phyloP scores from a whole-genome alignment of 64 coral and sea anemone species.

The Pocillopora damicornis region DNA sequence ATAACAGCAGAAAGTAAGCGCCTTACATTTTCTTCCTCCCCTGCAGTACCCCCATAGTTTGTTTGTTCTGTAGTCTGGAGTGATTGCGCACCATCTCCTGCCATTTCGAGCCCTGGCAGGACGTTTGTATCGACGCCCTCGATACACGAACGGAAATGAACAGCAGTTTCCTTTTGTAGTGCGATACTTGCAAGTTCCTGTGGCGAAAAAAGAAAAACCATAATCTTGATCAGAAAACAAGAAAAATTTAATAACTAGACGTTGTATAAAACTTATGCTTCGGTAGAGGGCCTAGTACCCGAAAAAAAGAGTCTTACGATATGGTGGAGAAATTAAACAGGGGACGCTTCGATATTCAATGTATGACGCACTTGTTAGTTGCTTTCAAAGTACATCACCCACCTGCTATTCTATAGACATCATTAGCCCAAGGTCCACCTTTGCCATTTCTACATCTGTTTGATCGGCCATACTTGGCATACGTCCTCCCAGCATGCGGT shows the following conservation, averaged over 20 bases:
- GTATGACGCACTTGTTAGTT: no score
- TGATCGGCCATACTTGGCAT: conserved; percentile 30
- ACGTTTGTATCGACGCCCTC: conserved; percentile 4
- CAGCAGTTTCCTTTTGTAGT: conserved; percentile 43
- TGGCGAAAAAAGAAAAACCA: background rate
- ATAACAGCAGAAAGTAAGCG: background rate
- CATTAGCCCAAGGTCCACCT: conserved; percentile 45
- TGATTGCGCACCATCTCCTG: conserved; percentile 41
- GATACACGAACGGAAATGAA: conserved; percentile 37
- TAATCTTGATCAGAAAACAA: background rate
- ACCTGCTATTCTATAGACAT: conserved; percentile 37
- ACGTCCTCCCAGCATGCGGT: conserved; percentile 9
- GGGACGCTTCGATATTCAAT: no score
- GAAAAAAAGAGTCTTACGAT: no score
- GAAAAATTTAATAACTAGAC: no score
- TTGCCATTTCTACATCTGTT: conserved; percentile 22
- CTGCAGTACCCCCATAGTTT: conserved; percentile 42
- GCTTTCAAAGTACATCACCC: no score
- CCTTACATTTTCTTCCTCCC: conserved; percentile 35
- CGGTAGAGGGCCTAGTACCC: no score
- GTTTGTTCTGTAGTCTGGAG: conserved; percentile 35
- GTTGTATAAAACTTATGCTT: no score
- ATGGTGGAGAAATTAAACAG: no score
- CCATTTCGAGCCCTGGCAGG: background rate
- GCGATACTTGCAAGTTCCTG: conserved; percentile 22